Conservation (phyloP, 2,797 vertebrate species). For the Myoxocephalus aenaeus region DNA sequence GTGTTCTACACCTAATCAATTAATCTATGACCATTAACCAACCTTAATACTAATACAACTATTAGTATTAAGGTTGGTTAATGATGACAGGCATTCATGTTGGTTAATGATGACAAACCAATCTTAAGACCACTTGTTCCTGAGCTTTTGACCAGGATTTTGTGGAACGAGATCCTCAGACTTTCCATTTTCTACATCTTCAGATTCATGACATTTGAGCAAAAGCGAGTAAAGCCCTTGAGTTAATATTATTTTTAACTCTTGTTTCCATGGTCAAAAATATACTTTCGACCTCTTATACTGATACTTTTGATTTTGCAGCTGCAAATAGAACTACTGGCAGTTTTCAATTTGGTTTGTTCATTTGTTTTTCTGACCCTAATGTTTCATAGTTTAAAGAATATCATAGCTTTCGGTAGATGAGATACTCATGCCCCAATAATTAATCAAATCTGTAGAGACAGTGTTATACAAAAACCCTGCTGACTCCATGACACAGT, state of each 20-base stretch:
- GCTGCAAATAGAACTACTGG: not conserved
- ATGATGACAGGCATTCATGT: too few relatives aligned
- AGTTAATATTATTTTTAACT: not conserved
- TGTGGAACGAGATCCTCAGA: not conserved
- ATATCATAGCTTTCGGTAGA: not conserved
- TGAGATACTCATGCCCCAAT: not conserved
- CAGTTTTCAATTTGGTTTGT: not conserved
- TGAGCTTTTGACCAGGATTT: not conserved
- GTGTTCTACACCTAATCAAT: not conserved
- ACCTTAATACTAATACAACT: not conserved
- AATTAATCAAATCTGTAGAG: not conserved
- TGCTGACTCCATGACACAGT: not conserved
- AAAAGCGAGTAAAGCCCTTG: not conserved
- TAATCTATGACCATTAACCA: not conserved
- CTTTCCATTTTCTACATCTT: not conserved
- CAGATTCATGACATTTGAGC: not conserved
- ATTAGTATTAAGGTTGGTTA: too few relatives aligned
- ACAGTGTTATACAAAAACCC: not conserved
- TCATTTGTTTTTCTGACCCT: not conserved
- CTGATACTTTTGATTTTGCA: not conserved
- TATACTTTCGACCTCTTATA: not conserved
- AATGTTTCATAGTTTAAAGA: not conserved
- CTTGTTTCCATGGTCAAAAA: not conserved
- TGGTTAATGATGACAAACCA: slow-evolving; percentile 23
- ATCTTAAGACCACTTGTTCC: not conserved